Percentiles rank a stretch among this genome's conserved stretches.
Evolutionary conservation across 2,113 vertebrate species (phyloP).

Genomic region (Bos taurus): DNA sequence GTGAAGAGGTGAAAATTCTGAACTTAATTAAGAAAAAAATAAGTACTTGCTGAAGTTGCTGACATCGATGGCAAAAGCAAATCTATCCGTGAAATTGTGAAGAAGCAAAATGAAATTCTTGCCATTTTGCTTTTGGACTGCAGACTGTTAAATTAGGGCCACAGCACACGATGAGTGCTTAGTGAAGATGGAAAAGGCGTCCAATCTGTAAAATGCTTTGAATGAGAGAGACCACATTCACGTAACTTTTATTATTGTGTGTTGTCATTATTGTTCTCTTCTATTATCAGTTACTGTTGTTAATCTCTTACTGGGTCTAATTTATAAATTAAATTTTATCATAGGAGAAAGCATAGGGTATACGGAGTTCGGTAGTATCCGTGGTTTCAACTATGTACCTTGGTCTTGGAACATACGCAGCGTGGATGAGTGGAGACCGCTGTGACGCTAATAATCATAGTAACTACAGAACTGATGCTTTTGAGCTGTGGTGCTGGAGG

Average conservation of each 20-base stretch:
- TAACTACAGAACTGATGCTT: neutral
- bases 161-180: neutral
- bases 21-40: neutral
- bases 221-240: neutral
- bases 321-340: neutral
- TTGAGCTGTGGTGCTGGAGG: neutral
- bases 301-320: neutral
- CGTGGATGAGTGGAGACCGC: neutral
- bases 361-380: neutral
- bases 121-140: neutral
- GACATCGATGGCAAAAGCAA: neutral
- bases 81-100: neutral
- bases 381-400: neutral
- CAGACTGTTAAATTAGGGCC: neutral
- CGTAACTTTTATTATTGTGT: neutral
- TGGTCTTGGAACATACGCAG: neutral
- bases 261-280: neutral
- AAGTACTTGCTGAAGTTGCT: neutral
- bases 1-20: neutral
- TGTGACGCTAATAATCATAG: accelerated
- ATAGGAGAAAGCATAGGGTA: neutral
- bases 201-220: neutral
- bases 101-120: neutral
- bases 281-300: neutral
- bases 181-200: neutral